Base-by-base conservation (phyloP, 2,797 vertebrate species). In the Salarias fasciatus region DNA sequence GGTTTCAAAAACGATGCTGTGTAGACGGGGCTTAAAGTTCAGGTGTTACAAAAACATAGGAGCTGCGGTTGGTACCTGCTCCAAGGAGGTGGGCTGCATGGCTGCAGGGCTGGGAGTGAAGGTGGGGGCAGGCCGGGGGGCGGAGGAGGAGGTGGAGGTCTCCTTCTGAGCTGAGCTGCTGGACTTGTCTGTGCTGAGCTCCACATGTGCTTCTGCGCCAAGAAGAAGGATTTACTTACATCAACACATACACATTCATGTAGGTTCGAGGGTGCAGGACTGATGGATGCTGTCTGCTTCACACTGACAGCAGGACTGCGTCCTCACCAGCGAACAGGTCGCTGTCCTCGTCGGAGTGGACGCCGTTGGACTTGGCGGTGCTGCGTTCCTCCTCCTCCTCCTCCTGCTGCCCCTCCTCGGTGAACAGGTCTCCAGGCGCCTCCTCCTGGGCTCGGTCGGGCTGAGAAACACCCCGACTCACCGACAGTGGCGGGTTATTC, bases 281-380 rank as follows among this genome's bases (percentile, higher is more conserved):
- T n/a, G n/a, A n/a, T n/a, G n/a, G n/a, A n/a, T n/a, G n/a, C n/a
- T n/a, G n/a, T n/a, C n/a, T n/a, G n/a, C n/a, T n/a, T n/a, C n/a
- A n/a, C n/a, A n/a, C n/a, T n/a, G n/a, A n/a, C n/a, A 24, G 18
- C 18, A 24, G 18, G 18, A 24, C 18, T 24, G 18, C 18, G 24
- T 24, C 24, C 69, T 81, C 65, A 94, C 97, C 97, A 81, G 95
- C 93, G 91, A 98, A 98, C 48, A 98, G 88, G 83, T 98, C 96
- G 53, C 93, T 93, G 59, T 97, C 95, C 13, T 95, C 94, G 47
- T 95, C 95, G 11, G 92, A 94, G 14, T 83, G 90, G 65, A 98
- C 88, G 4, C 96, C 96, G 0, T 98, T 98, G 71, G 95, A 90
- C 69, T 88, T 85, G 80, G 77, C 5, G 37, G 71, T 33, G 40